Evolutionary conservation across 2,113 vertebrate genomes (phyloP).

Genomic region (Phyllostomus hastatus): DNA sequence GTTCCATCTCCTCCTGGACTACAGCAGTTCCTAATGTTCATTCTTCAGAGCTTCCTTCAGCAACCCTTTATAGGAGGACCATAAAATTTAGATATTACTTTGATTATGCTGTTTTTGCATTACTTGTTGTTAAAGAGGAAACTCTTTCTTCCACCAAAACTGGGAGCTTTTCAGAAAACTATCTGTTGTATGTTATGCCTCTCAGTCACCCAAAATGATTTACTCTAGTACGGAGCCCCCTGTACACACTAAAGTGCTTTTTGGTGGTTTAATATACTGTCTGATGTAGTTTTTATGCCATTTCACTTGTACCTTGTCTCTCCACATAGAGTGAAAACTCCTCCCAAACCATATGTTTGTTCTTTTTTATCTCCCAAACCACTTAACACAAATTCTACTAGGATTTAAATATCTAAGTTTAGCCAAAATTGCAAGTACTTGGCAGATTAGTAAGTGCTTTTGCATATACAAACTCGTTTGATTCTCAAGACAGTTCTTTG

Average conservation of each 20-base stretch:
- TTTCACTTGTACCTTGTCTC: neutral
- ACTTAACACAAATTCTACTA: constrained; percentile 28
- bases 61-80: neutral
- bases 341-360: neutral
- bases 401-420: constrained; percentile 34
- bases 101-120: neutral
- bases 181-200: neutral
- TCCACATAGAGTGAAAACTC: constrained; percentile 22
- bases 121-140: neutral
- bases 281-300: neutral
- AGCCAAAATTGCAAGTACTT: constrained; percentile 6
- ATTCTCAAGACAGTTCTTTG: neutral
- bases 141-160: neutral
- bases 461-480: neutral
- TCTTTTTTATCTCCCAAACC: neutral
- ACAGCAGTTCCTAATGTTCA: neutral
- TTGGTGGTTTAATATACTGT: neutral
- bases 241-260: neutral
- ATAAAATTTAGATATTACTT: neutral
- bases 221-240: neutral
- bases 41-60: neutral
- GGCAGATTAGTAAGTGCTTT: neutral
- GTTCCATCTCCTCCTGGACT: neutral
- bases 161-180: neutral
- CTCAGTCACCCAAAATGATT: neutral